A percentile compares a stretch with the other conserved stretches of the same genome.
Conservation (phyloP, 2,113 vertebrate genomes). For the Dendrocopos noguchii region DNA sequence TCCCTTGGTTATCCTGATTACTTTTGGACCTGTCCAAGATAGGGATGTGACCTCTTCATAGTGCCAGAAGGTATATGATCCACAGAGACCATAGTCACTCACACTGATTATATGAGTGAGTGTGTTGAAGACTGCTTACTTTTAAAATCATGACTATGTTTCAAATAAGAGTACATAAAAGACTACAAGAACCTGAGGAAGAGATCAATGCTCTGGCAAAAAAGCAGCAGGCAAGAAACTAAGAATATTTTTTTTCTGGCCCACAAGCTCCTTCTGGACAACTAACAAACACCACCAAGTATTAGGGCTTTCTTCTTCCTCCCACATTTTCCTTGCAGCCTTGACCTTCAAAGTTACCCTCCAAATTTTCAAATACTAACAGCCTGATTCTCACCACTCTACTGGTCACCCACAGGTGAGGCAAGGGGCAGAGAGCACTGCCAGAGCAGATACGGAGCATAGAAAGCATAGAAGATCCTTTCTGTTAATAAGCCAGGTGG, state of each 20-base stretch:
- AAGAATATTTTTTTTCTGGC: background rate
- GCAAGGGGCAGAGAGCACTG: background rate
- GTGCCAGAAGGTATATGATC: background rate
- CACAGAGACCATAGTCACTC: background rate
- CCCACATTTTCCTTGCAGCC: background rate
- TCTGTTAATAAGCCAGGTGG: background rate
- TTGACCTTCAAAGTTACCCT: background rate
- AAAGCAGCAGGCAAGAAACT: background rate
- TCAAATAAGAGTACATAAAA: background rate
- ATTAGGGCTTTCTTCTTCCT: background rate
- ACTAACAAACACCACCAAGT: background rate
- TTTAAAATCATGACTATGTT: background rate
- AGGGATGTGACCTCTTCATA: accelerated
- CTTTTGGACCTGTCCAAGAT: background rate
- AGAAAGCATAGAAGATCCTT: background rate
- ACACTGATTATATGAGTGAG: accelerated
- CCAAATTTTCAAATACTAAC: background rate
- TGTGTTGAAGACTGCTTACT: background rate
- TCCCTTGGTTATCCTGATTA: background rate
- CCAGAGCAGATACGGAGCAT: background rate
- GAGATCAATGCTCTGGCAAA: background rate
- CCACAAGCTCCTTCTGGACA: background rate
- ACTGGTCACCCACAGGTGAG: background rate
- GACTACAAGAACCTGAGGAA: background rate
- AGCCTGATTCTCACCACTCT: background rate